Percentiles rank a stretch among this genome's conserved stretches.
Conservation (phyloP, 2,113 vertebrate genomes). For the Aplodontia rufa region DNA sequence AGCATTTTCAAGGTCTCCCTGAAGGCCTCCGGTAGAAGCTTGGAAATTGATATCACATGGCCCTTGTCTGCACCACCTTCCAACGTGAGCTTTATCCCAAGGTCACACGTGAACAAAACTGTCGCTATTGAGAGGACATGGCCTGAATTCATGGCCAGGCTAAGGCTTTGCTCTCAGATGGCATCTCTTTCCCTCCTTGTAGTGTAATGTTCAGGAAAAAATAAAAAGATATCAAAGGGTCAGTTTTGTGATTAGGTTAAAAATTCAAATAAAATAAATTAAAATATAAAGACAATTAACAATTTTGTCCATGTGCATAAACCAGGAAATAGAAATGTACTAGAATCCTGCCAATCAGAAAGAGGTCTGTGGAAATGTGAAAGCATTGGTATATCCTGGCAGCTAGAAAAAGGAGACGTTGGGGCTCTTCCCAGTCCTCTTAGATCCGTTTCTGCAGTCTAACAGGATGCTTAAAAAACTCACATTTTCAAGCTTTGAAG, state of each 20-base stretch:
- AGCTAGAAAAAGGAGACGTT: background rate
- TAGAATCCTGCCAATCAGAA: background rate
- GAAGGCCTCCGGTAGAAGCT: background rate
- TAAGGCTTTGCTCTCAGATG: background rate
- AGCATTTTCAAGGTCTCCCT: background rate
- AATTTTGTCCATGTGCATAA: too few relatives aligned
- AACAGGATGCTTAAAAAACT: background rate
- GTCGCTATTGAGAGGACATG: background rate
- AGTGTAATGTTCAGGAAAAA: background rate
- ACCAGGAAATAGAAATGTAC: background rate
- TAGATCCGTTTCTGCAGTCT: background rate
- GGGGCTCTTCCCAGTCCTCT: background rate
- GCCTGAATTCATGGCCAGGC: background rate
- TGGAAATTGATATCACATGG: fast-evolving
- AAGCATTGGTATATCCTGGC: background rate
- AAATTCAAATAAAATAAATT: background rate
- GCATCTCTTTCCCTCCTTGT: background rate
- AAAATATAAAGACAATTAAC: too few relatives aligned
- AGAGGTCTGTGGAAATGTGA: background rate
- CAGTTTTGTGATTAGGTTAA: background rate
- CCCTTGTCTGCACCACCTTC: background rate
- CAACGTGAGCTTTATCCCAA: background rate
- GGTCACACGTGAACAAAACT: background rate
- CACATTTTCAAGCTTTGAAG: background rate
- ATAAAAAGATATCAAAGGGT: background rate